Evolutionary conservation across 2,113 vertebrate species (phyloP).

Genomic region (western clawed frog (Xenopus tropicalis)): DNA sequence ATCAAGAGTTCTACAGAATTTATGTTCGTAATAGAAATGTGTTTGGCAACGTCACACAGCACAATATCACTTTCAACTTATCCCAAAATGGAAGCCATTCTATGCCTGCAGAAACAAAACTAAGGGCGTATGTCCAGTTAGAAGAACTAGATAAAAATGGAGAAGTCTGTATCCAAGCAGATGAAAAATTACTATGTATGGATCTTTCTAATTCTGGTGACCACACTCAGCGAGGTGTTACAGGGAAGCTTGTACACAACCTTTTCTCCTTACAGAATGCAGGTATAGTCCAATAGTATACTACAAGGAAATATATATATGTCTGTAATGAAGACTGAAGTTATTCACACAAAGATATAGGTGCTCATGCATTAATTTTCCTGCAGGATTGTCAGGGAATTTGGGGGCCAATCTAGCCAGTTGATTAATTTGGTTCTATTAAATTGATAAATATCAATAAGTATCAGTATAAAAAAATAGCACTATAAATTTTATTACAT

Average conservation of each 20-base stretch:
- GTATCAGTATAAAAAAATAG: no score
- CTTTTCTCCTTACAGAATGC: constrained; percentile 53
- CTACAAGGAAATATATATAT: no score
- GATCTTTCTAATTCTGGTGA: constrained; percentile 53
- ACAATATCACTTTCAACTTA: constrained; percentile 42
- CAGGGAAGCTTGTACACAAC: constrained; percentile 61
- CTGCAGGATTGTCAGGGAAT: no score
- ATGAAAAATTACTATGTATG: constrained; percentile 58
- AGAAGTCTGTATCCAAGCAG: constrained; percentile 57
- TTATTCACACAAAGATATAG: no score
- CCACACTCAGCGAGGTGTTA: constrained; percentile 46
- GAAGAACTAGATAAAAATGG: constrained; percentile 23
- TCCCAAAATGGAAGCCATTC: constrained; percentile 52
- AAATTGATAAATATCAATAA: no score
- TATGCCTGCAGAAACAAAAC: constrained; percentile 46
- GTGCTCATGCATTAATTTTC: no score
- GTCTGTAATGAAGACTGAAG: no score
- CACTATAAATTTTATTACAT: no score
- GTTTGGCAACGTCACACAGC: constrained; percentile 33
- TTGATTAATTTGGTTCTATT: no score
- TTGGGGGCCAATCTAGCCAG: no score
- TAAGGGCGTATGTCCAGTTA: constrained; percentile 43
- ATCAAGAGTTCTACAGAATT: constrained; percentile 60
- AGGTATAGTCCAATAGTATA: constrained; percentile 59
- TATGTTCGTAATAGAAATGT: constrained; percentile 61